Base-by-base conservation (phyloP, 2,888 invertebrate genomes). In the Auanema sp. region DNA sequence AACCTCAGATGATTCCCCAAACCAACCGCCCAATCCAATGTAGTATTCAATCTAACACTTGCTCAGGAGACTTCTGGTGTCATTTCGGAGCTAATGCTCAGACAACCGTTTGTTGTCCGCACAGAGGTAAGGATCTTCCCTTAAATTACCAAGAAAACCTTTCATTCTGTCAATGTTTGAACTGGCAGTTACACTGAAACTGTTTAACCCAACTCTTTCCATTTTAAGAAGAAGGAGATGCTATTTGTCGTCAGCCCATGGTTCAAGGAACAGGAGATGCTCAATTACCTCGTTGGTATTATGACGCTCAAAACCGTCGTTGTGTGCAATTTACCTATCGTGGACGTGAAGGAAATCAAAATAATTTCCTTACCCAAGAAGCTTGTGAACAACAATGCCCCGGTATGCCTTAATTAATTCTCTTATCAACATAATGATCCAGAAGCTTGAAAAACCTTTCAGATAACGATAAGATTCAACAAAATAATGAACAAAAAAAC, bases 31-130 rank as follows among this genome's bases (percentile, higher is more conserved):
- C 79, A 16, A 66, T 73, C 8, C 74, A 71, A 33, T 81, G 81
- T 65, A 66, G 73, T 0, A 43, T 72, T 18, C 53, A 65, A 18
- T 55, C 71, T 23, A 68, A 71, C 57, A 71, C 72, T 11, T 80
- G 80, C 57, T 68, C 66, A 10, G 47, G 68, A 23, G 60, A 57
- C n/a, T 72, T 63, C 61, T 80, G 81, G 81, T 83, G 83, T 66
- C 83, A 83, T 63, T 66, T 83, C 50, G 83, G 83, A 2, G 77
- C 80, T 44, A 73, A 71, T 12, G 69, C 70, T 0, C 76, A 79
- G 41, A 81, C 83, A 1, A 83, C 83, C 4, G 77, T 84, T 4
- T 83, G 83, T 68, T 83, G 83, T 68, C 83, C 83, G 12, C 79
- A 79, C 63, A 67, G 77, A 71, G 78, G 78, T 78, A 55, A n/a